Evolutionary conservation across 2,113 vertebrate genomes (phyloP).

Genomic region (Petroica traversi): DNA sequence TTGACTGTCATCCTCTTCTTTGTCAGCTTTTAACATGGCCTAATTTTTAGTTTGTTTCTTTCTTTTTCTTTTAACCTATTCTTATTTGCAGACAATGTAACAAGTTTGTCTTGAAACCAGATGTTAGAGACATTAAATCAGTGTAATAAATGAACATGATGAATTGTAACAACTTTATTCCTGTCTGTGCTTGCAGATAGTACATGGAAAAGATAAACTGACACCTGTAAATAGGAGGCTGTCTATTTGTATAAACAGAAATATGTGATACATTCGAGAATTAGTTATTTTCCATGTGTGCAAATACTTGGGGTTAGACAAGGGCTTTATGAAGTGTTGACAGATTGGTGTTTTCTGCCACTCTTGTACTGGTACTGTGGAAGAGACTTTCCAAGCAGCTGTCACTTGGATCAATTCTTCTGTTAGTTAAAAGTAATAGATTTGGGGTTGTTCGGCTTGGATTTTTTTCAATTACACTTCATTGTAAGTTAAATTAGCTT

Average conservation of each 20-base stretch:
- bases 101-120: neutral
- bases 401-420: neutral
- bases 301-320: neutral
- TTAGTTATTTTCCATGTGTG: neutral
- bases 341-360: neutral
- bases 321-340: neutral
- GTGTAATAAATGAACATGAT: neutral
- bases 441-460: neutral
- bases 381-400: neutral
- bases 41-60: neutral
- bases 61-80: neutral
- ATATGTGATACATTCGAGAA: neutral
- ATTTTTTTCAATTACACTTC: neutral
- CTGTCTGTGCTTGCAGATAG: neutral
- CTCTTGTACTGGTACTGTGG: neutral
- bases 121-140: rapidly evolving
- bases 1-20: neutral
- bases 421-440: neutral
- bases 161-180: neutral
- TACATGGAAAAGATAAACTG: neutral
- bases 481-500: neutral
- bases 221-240: neutral
- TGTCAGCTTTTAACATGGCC: neutral
- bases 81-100: neutral
- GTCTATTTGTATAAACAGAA: neutral